Evolutionary conservation across 2,797 vertebrate genomes (phyloP).

Genomic region (Chaenodraco wilsoni): DNA sequence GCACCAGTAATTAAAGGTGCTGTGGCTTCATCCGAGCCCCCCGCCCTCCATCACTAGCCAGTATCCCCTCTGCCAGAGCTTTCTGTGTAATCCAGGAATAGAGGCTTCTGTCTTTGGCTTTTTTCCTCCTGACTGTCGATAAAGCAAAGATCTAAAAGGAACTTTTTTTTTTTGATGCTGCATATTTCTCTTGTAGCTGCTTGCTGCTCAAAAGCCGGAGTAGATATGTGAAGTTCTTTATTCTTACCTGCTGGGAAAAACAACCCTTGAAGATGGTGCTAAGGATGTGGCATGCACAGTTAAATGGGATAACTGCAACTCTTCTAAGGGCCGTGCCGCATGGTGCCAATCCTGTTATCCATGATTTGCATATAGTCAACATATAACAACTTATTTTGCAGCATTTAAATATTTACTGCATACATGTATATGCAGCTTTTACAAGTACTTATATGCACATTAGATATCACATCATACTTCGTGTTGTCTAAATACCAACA

Average conservation of each 20-base stretch:
- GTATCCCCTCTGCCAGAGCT: constrained; percentile 19
- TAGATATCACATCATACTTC: background rate
- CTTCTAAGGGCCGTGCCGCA: background rate
- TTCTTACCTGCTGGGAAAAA: constrained; percentile 28
- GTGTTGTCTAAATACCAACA: no score
- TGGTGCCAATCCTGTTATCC: constrained; percentile 48
- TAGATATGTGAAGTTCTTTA: constrained; percentile 28
- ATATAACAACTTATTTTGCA: background rate
- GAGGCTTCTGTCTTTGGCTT: constrained; percentile 10
- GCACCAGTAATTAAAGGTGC: constrained; percentile 26
- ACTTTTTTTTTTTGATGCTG: constrained; percentile 33
- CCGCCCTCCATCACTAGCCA: constrained; percentile 11
- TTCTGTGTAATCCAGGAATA: constrained; percentile 38
- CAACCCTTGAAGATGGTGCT: constrained; percentile 10
- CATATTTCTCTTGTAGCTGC: constrained; percentile 23
- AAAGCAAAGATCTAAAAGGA: constrained; percentile 23
- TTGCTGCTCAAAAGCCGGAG: constrained; percentile 22
- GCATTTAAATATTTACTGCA: constrained; percentile 8
- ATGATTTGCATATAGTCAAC: constrained; percentile 47
- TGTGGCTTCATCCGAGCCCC: constrained; percentile 40
- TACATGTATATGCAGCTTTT: background rate
- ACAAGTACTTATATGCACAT: background rate
- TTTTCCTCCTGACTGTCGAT: constrained; percentile 7
- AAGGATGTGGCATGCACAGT: constrained; percentile 7
- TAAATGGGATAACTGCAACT: constrained; percentile 9